These are phyloP conservation scores for Xanthorhoe designata DNA, from an alignment of 2,888 invertebrate species.

Conservation along the genomic window DNA sequence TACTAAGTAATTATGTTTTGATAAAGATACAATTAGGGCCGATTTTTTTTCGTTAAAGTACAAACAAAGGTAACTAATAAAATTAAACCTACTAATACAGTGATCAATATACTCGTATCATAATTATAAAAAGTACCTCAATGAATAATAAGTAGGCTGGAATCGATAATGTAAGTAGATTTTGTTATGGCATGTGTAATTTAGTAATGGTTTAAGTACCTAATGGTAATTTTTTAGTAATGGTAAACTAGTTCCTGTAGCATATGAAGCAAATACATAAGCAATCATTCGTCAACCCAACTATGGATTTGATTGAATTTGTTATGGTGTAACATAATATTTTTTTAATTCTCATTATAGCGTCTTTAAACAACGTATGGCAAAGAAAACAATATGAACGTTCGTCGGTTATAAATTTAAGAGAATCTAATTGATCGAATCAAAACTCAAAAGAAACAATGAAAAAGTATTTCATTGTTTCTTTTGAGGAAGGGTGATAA, in stretches of 20 bases:
- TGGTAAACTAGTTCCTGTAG: neutral
- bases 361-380: neutral
- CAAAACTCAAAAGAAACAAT: too few species aligned
- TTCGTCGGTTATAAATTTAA: slow-evolving; percentile 12
- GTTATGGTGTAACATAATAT: slow-evolving; percentile 16
- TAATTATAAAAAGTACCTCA: too few species aligned
- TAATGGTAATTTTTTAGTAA: neutral
- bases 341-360: slow-evolving; percentile 3
- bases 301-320: slow-evolving; percentile 11
- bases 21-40: too few species aligned
- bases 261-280: neutral
- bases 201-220: neutral
- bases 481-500: neutral
- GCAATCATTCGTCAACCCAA: neutral
- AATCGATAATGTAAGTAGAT: neutral
- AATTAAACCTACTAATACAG: too few species aligned
- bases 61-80: too few species aligned
- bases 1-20: too few species aligned
- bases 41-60: too few species aligned
- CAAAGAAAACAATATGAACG: neutral
- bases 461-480: too few species aligned
- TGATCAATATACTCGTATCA: too few species aligned
- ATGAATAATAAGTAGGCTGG: too few species aligned
- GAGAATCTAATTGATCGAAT: neutral
- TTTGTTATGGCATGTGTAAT: neutral